Evolutionary conservation across 2,113 vertebrate genomes (phyloP).

Genomic region (Pantherophis guttatus): DNA sequence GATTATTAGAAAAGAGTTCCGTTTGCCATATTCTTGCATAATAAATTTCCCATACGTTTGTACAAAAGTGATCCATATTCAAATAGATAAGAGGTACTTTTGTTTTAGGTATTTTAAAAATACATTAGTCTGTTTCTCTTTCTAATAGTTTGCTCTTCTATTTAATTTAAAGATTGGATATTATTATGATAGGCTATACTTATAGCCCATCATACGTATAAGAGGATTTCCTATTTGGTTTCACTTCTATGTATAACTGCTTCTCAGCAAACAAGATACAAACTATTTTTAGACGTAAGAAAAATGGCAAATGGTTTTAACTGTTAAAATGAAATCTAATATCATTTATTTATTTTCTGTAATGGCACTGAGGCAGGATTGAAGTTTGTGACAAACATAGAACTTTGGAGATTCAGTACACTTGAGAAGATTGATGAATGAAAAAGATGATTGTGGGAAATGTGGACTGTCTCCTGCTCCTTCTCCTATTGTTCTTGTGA

Average conservation of each 20-base stretch:
- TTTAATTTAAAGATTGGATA: slow-evolving; percentile 22
- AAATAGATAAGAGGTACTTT: not conserved
- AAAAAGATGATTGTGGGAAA: not conserved
- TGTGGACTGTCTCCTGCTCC: not conserved
- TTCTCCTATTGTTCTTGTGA: not conserved
- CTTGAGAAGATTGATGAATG: not conserved
- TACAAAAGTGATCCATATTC: not conserved
- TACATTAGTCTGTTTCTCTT: not conserved
- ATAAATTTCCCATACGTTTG: not conserved
- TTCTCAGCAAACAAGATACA: slow-evolving; percentile 53
- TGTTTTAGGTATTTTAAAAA: not conserved
- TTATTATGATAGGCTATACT: slow-evolving; percentile 23
- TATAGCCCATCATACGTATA: not conserved
- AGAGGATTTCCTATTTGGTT: slow-evolving; percentile 39
- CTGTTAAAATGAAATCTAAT: slow-evolving; percentile 5
- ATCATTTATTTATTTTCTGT: not conserved
- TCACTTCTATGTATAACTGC: slow-evolving; percentile 38
- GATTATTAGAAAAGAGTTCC: not conserved
- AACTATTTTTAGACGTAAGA: slow-evolving; percentile 40
- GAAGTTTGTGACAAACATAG: not conserved
- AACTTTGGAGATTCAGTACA: not conserved
- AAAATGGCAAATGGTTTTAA: slow-evolving; percentile 36
- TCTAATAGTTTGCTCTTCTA: not conserved
- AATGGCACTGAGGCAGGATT: not conserved
- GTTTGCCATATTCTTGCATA: not conserved